Conservation (phyloP, 2,888 invertebrate genomes). For the Teleiodes luculella region DNA sequence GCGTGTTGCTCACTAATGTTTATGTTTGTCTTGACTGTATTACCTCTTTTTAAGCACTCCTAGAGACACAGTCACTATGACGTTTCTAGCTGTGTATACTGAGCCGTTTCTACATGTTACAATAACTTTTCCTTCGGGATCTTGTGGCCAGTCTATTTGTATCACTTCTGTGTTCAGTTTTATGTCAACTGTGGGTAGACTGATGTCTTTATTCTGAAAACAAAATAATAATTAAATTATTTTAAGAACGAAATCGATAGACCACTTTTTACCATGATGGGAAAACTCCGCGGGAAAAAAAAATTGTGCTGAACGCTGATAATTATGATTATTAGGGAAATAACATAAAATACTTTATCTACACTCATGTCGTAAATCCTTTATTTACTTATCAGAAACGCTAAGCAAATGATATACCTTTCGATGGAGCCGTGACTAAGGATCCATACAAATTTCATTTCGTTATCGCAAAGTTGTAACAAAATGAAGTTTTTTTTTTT, state of each 20-base stretch:
- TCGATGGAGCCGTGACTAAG: too few relatives aligned
- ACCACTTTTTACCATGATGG: not conserved
- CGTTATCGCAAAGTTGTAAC: too few relatives aligned
- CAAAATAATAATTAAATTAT: not conserved
- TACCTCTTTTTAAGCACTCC: conserved; percentile 82
- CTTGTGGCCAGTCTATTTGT: conserved; percentile 42
- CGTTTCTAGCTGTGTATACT: conserved; percentile 77
- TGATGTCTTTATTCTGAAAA: conserved; percentile 48
- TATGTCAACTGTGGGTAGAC: conserved; percentile 43
- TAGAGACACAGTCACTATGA: conserved; percentile 83
- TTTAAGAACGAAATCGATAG: not conserved
- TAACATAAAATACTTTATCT: too few relatives aligned
- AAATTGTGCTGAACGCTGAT: too few relatives aligned
- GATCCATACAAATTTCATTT: too few relatives aligned
- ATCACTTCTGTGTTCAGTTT: conserved; percentile 51
- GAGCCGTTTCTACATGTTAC: conserved; percentile 74
- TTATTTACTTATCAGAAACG: too few relatives aligned
- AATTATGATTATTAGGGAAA: too few relatives aligned
- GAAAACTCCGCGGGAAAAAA: not conserved
- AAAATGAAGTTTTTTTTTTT: too few relatives aligned
- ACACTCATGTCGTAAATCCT: too few relatives aligned
- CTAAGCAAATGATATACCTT: too few relatives aligned
- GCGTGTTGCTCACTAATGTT: too few relatives aligned
- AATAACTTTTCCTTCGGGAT: conserved; percentile 38
- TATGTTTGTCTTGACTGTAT: too few relatives aligned